Conservation (phyloP, 2,113 vertebrate genomes). For the Saccopteryx leptura region DNA sequence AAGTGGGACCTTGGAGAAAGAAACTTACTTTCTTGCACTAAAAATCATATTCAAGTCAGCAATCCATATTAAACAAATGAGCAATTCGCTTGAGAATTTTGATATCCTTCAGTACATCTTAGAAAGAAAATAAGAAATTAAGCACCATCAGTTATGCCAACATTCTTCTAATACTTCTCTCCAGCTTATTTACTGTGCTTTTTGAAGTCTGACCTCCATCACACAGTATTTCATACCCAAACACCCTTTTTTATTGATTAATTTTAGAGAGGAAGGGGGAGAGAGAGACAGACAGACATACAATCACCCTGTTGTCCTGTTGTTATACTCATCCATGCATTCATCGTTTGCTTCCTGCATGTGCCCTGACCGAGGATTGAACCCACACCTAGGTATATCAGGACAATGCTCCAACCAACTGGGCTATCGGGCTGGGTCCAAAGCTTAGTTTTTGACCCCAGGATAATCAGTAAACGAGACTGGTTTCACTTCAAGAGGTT, state of each 20-base stretch:
- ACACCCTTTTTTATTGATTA: too few relatives aligned
- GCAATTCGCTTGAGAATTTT: background rate
- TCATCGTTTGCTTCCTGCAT: too few relatives aligned
- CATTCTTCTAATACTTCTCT: background rate
- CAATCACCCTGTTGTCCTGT: too few relatives aligned
- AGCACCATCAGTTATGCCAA: background rate
- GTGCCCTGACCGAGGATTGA: too few relatives aligned
- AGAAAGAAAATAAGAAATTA: constrained; percentile 27
- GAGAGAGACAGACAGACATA: too few relatives aligned
- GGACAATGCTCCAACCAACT: too few relatives aligned
- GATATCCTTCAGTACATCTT: background rate
- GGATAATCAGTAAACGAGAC: background rate
- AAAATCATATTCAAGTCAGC: background rate
- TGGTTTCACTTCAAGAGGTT: background rate
- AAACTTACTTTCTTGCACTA: constrained; percentile 25
- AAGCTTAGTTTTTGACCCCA: background rate
- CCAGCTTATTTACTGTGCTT: background rate
- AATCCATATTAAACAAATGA: constrained; percentile 43
- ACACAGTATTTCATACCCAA: background rate
- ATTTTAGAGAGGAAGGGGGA: too few relatives aligned
- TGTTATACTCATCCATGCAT: too few relatives aligned
- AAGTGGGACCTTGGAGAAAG: background rate
- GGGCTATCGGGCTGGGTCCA: background rate
- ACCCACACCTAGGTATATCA: too few relatives aligned
- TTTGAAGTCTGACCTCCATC: background rate